Conservation (phyloP, 1,140 invertebrate genomes). For the Drosophila suzukii region DNA sequence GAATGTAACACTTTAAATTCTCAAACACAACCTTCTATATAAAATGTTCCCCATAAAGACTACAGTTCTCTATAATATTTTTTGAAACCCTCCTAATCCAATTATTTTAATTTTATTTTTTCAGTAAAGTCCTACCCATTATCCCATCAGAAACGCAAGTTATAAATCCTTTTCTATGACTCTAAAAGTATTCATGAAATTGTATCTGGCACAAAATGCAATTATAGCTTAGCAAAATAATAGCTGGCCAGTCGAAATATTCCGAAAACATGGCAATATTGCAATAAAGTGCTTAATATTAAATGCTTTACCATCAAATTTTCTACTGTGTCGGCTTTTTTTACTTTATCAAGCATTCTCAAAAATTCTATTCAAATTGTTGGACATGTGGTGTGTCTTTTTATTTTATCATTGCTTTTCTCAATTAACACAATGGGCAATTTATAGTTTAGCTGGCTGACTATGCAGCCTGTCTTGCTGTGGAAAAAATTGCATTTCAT, state of each 20-base stretch:
- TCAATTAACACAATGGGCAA: conserved; percentile 13
- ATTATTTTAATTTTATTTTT: too few relatives aligned
- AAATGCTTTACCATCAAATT: not conserved
- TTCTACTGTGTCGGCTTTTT: not conserved
- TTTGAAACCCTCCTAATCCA: too few relatives aligned
- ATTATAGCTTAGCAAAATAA: not conserved
- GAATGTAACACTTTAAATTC: too few relatives aligned
- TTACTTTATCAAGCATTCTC: not conserved
- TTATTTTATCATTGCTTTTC: conserved; percentile 5
- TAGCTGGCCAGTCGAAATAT: too few relatives aligned
- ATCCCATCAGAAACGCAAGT: too few relatives aligned
- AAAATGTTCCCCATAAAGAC: too few relatives aligned
- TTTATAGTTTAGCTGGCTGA: not conserved
- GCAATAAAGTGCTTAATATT: not conserved
- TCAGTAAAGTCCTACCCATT: too few relatives aligned
- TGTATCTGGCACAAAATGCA: not conserved
- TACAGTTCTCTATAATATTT: too few relatives aligned
- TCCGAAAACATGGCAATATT: not conserved
- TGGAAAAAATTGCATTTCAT: conserved; percentile 46
- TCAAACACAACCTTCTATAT: too few relatives aligned
- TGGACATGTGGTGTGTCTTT: not conserved
- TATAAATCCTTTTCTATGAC: too few relatives aligned
- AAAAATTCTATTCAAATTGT: not conserved
- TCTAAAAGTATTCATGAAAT: too few relatives aligned
- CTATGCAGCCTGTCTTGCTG: not conserved